Evolutionary conservation across 2,797 vertebrate species (phyloP), one percentile per base, ranked within the genome.

Genomic region (Staurois parvus): DNA sequence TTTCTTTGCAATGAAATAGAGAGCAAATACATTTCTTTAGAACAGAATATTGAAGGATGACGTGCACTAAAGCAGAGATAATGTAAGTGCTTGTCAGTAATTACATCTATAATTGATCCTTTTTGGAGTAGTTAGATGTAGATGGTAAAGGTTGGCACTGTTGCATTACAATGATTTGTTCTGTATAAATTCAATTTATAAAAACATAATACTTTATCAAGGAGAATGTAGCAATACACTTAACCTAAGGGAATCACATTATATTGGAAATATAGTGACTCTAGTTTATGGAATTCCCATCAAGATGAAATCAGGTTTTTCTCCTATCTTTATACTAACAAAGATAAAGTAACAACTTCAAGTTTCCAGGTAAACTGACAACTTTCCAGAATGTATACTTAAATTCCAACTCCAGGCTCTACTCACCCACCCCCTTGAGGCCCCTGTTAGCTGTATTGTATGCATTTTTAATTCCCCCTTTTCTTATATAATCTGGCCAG

Each of bases 191-290:
- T 75, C 28, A 48, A 83, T 75, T 83, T 83, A 45, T 24, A 64
- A 75, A 73, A n/a, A 52, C 10, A 84, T 79, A 68, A 86, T 87
- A 80, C 3, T 28, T 30, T 70, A 73, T 48, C 69, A 66, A 79
- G 37, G 84, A 72, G 88, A 86, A 82, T 24, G 66, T 10, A 13
- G 19, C 79, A 73, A 3, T 56, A 81, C 81, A 88, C 59, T 76
- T 76, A 72, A 67, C 72, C 42, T 76, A 68, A 68, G 48, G 40
- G n/a, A 76, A 84, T 84, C 42, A 32, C 42, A 84, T 84, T 84
- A 76, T 17, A 21, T 28, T 42, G 75, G 30, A 28, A 64, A 26
- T 70, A 32, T 4, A 40, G 37, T 62, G 6, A 77, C 66, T 77
- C 3, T 13, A 28, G n/a, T 28, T 40, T 75, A 76, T 56, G 70